Percentiles rank a stretch among this genome's conserved stretches.
Conservation (phyloP, 2,797 vertebrate species). For the Myotis myotis region DNA sequence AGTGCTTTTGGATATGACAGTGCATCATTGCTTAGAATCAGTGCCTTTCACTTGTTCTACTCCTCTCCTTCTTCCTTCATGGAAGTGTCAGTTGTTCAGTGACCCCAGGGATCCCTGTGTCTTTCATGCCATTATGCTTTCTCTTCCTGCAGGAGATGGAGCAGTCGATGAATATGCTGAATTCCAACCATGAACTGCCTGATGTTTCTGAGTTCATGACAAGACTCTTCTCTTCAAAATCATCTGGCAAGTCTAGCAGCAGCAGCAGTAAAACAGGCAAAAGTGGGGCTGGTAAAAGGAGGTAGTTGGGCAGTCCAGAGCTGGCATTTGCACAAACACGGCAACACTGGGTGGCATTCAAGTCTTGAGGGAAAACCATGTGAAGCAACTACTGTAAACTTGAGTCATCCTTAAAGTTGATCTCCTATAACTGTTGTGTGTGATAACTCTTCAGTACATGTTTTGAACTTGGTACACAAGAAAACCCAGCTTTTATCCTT, state of each 20-base stretch:
- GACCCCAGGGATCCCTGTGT: not conserved
- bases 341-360: slow-evolving; percentile 71
- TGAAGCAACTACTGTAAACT: slow-evolving; percentile 83
- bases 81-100: not conserved
- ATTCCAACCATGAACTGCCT: slow-evolving; percentile 98
- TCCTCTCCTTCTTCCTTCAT: not conserved
- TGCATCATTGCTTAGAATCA: not conserved
- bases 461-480: slow-evolving; percentile 82
- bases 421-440: slow-evolving; percentile 77
- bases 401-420: slow-evolving; percentile 73
- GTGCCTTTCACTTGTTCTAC: not conserved
- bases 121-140: not conserved
- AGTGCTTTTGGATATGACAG: not conserved
- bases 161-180: slow-evolving; percentile 99
- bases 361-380: slow-evolving; percentile 75
- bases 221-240: slow-evolving; percentile 98
- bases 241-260: slow-evolving; percentile 92
- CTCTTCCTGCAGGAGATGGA: slow-evolving; percentile 94
- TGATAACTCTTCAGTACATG: slow-evolving; percentile 80
- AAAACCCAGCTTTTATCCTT: slow-evolving; percentile 80
- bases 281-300: slow-evolving; percentile 94
- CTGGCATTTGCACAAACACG: slow-evolving; percentile 77
- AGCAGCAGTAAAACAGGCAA: slow-evolving; percentile 93
- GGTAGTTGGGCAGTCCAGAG: slow-evolving; percentile 87
- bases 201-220: slow-evolving; percentile 99